These are phyloP conservation scores for Meiosimyza decipiens DNA, from an alignment of 2,888 invertebrate genomes.

Conservation along the genomic window DNA sequence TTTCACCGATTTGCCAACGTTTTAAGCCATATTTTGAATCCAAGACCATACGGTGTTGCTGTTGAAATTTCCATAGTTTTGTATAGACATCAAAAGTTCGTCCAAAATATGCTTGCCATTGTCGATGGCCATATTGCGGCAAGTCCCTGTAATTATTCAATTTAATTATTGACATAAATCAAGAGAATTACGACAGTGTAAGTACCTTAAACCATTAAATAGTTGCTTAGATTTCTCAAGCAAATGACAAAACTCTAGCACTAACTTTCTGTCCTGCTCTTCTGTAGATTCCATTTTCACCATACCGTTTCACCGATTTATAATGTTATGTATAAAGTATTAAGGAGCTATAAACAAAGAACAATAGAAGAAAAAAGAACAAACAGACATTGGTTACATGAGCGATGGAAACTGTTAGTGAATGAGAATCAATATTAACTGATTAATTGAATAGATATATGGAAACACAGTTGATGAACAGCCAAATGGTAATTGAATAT, in stretches of 20 bases:
- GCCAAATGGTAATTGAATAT: slow-evolving; percentile 24
- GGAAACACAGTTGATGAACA: slow-evolving; percentile 11
- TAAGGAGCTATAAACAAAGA: slow-evolving; percentile 54
- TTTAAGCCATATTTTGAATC: slow-evolving; percentile 95
- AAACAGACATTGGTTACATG: background rate
- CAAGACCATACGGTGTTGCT: slow-evolving; percentile 90
- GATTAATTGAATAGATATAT: slow-evolving; percentile 42
- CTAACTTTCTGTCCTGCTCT: slow-evolving; percentile 90
- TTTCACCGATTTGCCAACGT: slow-evolving; percentile 98
- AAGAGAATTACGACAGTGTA: background rate
- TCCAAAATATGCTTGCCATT: slow-evolving; percentile 98
- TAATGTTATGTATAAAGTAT: slow-evolving; percentile 62
- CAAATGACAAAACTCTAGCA: slow-evolving; percentile 95
- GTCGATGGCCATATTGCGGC: slow-evolving; percentile 96
- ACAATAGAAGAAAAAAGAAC: slow-evolving; percentile 13
- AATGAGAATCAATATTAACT: slow-evolving; percentile 5
- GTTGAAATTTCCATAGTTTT: slow-evolving; percentile 97
- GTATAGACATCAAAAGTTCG: slow-evolving; percentile 97
- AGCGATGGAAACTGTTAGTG: background rate
- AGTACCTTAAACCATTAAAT: slow-evolving; percentile 92
- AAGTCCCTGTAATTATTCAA: slow-evolving; percentile 78
- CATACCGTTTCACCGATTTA: slow-evolving; percentile 68
- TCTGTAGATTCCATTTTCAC: slow-evolving; percentile 84
- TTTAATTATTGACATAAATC: background rate
- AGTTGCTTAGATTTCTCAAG: slow-evolving; percentile 97